These are phyloP conservation scores for Cecropterus lyciades DNA, from an alignment of 1,140 invertebrate species.

Conservation along the genomic window DNA sequence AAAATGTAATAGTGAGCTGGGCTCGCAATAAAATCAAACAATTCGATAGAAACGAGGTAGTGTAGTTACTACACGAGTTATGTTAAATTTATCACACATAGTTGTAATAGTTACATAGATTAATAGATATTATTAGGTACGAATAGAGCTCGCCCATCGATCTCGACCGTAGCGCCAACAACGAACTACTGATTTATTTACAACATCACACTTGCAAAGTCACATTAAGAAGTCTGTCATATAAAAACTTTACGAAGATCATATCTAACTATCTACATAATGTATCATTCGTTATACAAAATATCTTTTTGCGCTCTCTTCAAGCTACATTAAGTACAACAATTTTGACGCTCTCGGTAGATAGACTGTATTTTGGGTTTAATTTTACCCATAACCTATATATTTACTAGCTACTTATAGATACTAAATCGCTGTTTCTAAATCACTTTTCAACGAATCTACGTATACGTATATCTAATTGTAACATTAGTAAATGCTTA, in stretches of 20 bases:
- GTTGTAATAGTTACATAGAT: conserved; percentile 60
- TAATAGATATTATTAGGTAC: conserved; percentile 48
- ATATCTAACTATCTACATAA: conserved; percentile 59
- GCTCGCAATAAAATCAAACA: conserved; percentile 65
- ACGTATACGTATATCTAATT: conserved; percentile 41
- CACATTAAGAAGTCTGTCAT: conserved; percentile 76
- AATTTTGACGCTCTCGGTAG: conserved; percentile 49
- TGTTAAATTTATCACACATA: conserved; percentile 67
- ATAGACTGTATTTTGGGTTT: conserved; percentile 45
- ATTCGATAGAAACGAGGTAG: conserved; percentile 73
- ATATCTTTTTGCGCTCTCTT: conserved; percentile 72
- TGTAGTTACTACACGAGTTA: conserved; percentile 78
- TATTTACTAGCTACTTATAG: conserved; percentile 56
- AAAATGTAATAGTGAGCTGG: conserved; percentile 69
- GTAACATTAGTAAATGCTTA: conserved; percentile 67
- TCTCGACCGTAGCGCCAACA: conserved; percentile 33
- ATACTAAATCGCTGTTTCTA: conserved; percentile 59
- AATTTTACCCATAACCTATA: conserved; percentile 43
- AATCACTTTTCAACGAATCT: conserved; percentile 57
- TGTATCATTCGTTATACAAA: conserved; percentile 79
- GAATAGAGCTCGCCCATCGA: conserved; percentile 43
- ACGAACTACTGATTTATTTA: conserved; percentile 67
- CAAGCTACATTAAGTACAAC: conserved; percentile 55
- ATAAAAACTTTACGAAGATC: conserved; percentile 76
- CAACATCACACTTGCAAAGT: conserved; percentile 79